Evolutionary conservation across 1,140 invertebrate species (phyloP).

Genomic region (Chelonus insularis): DNA sequence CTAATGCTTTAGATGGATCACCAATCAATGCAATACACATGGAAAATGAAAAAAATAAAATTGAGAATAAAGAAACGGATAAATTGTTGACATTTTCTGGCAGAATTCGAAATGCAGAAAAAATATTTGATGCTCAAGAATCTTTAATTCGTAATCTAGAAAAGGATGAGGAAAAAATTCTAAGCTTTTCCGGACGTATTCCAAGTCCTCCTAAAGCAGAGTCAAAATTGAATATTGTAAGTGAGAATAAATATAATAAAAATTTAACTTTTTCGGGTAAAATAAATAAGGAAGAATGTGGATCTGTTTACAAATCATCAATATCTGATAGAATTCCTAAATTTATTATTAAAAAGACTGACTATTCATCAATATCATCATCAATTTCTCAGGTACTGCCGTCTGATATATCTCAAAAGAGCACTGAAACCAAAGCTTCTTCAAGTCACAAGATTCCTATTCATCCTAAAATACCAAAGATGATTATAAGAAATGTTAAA

Average conservation of each 20-base stretch:
- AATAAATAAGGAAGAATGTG: constrained; percentile 15
- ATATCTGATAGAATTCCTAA: constrained; percentile 41
- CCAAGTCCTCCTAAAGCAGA: constrained; percentile 6
- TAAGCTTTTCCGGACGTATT: constrained; percentile 22
- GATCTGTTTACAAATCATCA: constrained; percentile 16
- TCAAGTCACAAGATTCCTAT: constrained; percentile 1
- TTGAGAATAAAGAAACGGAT: neutral
- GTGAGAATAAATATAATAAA: constrained; percentile 2
- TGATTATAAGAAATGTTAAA: constrained; percentile 54
- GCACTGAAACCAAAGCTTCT: constrained; percentile 1
- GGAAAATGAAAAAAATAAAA: neutral
- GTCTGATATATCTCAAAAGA: constrained; percentile 17
- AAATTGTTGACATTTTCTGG: constrained; percentile 14
- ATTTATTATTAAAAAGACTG: constrained; percentile 49
- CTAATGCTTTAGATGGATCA: constrained; percentile 25
- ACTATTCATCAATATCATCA: constrained; percentile 35
- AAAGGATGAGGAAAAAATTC: neutral
- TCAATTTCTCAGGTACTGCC: constrained; percentile 27
- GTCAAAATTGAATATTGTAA: neutral
- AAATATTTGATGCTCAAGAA: neutral
- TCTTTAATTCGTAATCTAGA: neutral
- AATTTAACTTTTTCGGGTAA: constrained; percentile 29
- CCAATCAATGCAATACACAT: neutral
- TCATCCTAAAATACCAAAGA: constrained; percentile 52
- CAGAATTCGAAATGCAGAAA: neutral